Base-by-base conservation (phyloP, 2,888 invertebrate genomes). In the Thera obeliscata region DNA sequence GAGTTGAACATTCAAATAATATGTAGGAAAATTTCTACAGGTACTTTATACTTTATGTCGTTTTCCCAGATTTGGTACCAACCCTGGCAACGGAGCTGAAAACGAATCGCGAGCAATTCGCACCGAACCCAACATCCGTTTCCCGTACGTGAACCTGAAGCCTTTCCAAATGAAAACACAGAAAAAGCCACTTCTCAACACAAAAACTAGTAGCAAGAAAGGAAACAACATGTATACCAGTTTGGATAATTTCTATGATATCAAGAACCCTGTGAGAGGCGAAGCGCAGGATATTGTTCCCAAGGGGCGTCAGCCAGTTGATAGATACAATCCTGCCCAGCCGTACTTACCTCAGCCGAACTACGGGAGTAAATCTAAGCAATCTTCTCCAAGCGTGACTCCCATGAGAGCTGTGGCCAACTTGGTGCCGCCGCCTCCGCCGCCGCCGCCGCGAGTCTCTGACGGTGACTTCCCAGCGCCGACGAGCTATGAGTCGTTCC, bases 281-380 rank as follows among this genome's bases (percentile, higher is more conserved):
- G 94, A 94, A 79, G 89, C 88, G 48, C 89, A 93, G 75, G 93
- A 93, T 64, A 74, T 85, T 2, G 78, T 75, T 4, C 72, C 80
- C 4, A 57, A 54, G 22, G 73, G 78, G 73, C 81, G 80, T 50
- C 84, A 86, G 61, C 84, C 84, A 4, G 81, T 93, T 61, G 94
- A 94, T 69, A 85, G 94, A 22, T 94, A 91, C 72, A 94, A 94
- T 77, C 91, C 94, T n/a, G 93, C 93, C 3, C 92, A 93, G 73
- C 91, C 94, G 1, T 92, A 93, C 77, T 82, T 94, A 67, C 92
- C 92, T 1, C 83, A 83, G 52, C 78, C 81, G n/a, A 78, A 75
- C 22, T 90, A 90, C 66, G 88, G 88, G 7, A 81, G 77, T 66
- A 88, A 88, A 67, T 82, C 87, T n/a, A 88, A 90, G 72, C 87